Evolutionary conservation across 64 coral and sea anemone species (phyloP).

Genomic region (Pocillopora damicornis): DNA sequence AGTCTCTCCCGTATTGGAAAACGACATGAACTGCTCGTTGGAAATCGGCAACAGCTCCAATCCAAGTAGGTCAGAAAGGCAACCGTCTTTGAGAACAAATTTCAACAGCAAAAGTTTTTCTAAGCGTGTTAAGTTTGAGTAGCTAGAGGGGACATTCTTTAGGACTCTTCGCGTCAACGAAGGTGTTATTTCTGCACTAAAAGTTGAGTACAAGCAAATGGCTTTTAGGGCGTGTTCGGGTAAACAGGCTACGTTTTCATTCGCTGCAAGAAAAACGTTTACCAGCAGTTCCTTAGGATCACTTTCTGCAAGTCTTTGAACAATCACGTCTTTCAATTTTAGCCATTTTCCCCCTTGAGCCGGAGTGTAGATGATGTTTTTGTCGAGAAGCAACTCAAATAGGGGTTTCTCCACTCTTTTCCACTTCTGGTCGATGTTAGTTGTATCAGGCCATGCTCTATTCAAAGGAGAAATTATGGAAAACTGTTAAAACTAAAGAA

Average conservation of each 20-base stretch:
- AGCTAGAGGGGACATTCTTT: slow-evolving; percentile 6
- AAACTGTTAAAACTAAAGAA: background rate
- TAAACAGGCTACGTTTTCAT: slow-evolving; percentile 56
- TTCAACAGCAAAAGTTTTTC: slow-evolving; percentile 59
- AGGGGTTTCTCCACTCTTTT: slow-evolving; percentile 52
- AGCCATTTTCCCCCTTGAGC: slow-evolving; percentile 57
- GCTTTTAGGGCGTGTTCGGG: slow-evolving; percentile 54
- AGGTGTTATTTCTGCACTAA: slow-evolving; percentile 37
- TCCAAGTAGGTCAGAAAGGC: slow-evolving; percentile 40
- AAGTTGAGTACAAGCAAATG: slow-evolving; percentile 1
- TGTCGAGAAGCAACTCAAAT: slow-evolving; percentile 30
- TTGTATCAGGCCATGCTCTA: slow-evolving; percentile 64
- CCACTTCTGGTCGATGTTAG: slow-evolving; percentile 64
- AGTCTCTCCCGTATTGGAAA: background rate
- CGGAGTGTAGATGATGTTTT: slow-evolving; percentile 42
- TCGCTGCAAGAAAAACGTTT: slow-evolving; percentile 21
- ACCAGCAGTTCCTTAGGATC: slow-evolving; percentile 31
- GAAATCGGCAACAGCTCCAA: slow-evolving; percentile 54
- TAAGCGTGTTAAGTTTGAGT: background rate
- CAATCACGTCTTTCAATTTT: slow-evolving; percentile 40
- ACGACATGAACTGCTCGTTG: slow-evolving; percentile 13
- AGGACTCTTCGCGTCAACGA: slow-evolving; percentile 31
- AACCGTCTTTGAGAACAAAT: slow-evolving; percentile 55
- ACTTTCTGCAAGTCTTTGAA: slow-evolving; percentile 39
- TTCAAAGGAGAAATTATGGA: background rate